Conservation (phyloP, 2,888 invertebrate genomes). For the Drosophila sordidapex region DNA sequence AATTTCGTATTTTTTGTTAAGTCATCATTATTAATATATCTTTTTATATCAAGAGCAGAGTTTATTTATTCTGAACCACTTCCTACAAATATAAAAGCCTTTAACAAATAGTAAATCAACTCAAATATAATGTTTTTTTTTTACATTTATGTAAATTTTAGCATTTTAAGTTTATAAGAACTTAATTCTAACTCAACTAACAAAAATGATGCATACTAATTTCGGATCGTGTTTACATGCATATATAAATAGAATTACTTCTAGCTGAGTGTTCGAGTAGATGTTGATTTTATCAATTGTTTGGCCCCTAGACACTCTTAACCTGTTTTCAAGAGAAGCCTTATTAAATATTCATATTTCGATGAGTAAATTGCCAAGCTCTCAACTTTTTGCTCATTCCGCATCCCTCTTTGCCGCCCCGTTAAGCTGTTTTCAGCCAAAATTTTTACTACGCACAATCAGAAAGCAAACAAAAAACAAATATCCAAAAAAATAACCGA, state of each 20-base stretch:
- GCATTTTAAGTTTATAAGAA: slow-evolving; percentile 2
- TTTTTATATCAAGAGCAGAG: background rate
- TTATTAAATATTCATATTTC: slow-evolving; percentile 46
- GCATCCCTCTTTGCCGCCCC: slow-evolving; percentile 29
- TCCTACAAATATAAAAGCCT: background rate
- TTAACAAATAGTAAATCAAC: background rate
- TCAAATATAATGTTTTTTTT: background rate
- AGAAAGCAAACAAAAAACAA: background rate
- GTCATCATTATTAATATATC: background rate
- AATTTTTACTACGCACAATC: slow-evolving; percentile 16
- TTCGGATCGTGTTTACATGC: slow-evolving; percentile 1
- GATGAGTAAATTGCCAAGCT: slow-evolving; percentile 32
- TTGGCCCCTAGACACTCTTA: slow-evolving; percentile 34
- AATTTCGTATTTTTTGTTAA: background rate
- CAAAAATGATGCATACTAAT: slow-evolving; percentile 9
- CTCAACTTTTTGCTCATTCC: slow-evolving; percentile 8
- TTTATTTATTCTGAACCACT: background rate
- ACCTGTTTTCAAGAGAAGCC: slow-evolving; percentile 41
- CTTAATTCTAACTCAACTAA: background rate
- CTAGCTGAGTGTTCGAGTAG: background rate
- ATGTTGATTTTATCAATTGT: slow-evolving; percentile 24
- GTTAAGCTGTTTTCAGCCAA: slow-evolving; percentile 35
- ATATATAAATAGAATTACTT: slow-evolving; percentile 16
- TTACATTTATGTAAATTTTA: background rate
- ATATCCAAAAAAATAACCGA: background rate